Conservation (phyloP, 1,140 invertebrate genomes). For the Pseudomyrmex flavicornis region DNA sequence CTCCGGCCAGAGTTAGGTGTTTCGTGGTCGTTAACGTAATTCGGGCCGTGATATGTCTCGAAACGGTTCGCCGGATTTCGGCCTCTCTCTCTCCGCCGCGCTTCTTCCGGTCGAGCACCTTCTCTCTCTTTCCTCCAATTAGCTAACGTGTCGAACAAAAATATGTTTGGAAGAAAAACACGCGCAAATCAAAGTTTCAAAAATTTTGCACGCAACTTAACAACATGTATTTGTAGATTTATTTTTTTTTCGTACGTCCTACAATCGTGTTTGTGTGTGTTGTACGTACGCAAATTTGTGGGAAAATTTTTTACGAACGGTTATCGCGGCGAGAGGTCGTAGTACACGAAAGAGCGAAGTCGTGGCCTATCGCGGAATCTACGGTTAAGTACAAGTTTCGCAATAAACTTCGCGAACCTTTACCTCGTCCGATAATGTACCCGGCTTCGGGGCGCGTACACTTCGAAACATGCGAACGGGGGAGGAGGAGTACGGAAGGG, state of each 20-base stretch:
- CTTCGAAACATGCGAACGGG: constrained; percentile 46
- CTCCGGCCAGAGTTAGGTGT: constrained; percentile 54
- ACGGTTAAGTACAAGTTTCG: constrained; percentile 58
- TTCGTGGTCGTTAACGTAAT: constrained; percentile 66
- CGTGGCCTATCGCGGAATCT: constrained; percentile 53
- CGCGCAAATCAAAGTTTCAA: constrained; percentile 7
- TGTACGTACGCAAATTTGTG: too few relatives aligned
- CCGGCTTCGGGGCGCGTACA: constrained; percentile 14
- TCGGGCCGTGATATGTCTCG: constrained; percentile 41
- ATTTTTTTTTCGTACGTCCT: too few relatives aligned
- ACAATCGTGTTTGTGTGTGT: not conserved
- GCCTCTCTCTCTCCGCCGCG: not conserved
- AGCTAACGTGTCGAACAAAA: constrained; percentile 67
- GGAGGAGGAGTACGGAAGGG: not conserved
- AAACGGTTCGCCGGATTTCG: constrained; percentile 24
- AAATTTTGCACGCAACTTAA: constrained; percentile 58
- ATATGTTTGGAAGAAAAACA: constrained; percentile 48
- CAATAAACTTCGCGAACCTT: constrained; percentile 63
- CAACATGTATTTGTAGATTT: constrained; percentile 16
- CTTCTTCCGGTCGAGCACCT: constrained; percentile 7
- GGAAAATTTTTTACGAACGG: constrained; percentile 9
- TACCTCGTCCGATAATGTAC: constrained; percentile 53
- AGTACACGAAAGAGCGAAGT: constrained; percentile 10
- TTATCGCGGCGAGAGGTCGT: constrained; percentile 13
- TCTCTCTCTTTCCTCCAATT: constrained; percentile 43